Base-by-base conservation (phyloP, 2,113 vertebrate species). In the Stegostoma tigrinum region DNA sequence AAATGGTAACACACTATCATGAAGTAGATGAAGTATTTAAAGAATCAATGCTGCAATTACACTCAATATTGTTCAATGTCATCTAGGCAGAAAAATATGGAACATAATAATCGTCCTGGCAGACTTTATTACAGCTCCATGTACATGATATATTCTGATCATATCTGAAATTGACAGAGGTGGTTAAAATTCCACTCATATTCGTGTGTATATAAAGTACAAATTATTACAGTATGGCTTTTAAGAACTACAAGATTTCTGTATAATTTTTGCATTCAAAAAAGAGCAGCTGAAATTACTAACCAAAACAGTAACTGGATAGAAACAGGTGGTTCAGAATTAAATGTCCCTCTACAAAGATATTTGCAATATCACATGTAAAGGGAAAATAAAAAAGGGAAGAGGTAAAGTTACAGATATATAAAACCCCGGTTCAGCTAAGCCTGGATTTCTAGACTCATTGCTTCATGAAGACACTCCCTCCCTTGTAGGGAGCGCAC, bases 41-140 rank as follows among this genome's bases (percentile, higher is more conserved):
- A 67, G 30, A 94, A 66, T 55, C 64, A 94, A 94, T 68, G 66
- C 64, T 68, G 64, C 61, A 93, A 93, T 93, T 93, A 93, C 19
- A 66, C 42, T 68, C n/a, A 42, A 42, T 94, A n/a, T 67, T 23
- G 66, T 68, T 68, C 64, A 24, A 67, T 89, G 86, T 52, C 45
- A 55, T 89, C 48, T 1, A 48, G 66, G 6, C 66, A 95, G 64
- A 55, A 95, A 95, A 95, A 42, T 94, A 70, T 45, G 42, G 27
- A 95, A 34, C 67, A 45, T 45, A 52, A 95, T 95, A 67, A 95
- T 95, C 12, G 61, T 89, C 30, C 52, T 55, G 86, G 48, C 86
- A 95, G 38, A 48, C 67, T 95, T 95, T 27, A 95, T 72, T 30
- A 27, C 72, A 94, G n/a, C n/a, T 48, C 91, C 12, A 14, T 12